Evolutionary conservation across 2,888 invertebrate species (phyloP).

Genomic region (Orgyia antiqua): DNA sequence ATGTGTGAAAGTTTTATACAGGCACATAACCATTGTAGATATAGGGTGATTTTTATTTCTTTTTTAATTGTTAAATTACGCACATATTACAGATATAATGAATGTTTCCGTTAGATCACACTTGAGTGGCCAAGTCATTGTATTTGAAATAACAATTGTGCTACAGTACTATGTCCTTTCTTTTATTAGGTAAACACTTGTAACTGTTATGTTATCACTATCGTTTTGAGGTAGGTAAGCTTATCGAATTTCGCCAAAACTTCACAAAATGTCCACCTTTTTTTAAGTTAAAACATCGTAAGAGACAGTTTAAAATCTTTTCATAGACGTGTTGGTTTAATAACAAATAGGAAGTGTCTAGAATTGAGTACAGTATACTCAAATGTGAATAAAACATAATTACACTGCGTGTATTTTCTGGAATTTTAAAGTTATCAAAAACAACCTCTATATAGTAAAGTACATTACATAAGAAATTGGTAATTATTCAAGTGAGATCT

Average conservation of each 20-base stretch:
- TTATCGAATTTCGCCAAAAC: too few species aligned
- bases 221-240: too few species aligned
- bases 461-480: too few species aligned
- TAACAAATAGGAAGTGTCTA: too few species aligned
- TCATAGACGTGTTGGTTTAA: not conserved
- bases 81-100: constrained; percentile 18
- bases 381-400: too few species aligned
- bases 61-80: constrained; percentile 23
- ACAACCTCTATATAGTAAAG: too few species aligned
- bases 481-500: not conserved
- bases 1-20: constrained; percentile 29
- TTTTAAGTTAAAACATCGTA: not conserved
- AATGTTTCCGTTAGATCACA: constrained; percentile 18
- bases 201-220: too few species aligned
- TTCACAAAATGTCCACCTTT: too few species aligned
- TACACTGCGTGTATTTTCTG: too few species aligned
- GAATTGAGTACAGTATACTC: too few species aligned
- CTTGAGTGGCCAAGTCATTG: constrained; percentile 9
- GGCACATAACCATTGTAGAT: constrained; percentile 33
- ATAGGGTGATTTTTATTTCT: constrained; percentile 8
- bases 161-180: not conserved
- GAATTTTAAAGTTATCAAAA: too few species aligned
- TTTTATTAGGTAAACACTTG: too few species aligned
- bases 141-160: constrained; percentile 8
- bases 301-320: not conserved